A percentile compares a stretch with the other conserved stretches of the same genome.
phyloP scores from a whole-genome alignment of 2,113 vertebrate species.

The Puntigrus tetrazona region DNA sequence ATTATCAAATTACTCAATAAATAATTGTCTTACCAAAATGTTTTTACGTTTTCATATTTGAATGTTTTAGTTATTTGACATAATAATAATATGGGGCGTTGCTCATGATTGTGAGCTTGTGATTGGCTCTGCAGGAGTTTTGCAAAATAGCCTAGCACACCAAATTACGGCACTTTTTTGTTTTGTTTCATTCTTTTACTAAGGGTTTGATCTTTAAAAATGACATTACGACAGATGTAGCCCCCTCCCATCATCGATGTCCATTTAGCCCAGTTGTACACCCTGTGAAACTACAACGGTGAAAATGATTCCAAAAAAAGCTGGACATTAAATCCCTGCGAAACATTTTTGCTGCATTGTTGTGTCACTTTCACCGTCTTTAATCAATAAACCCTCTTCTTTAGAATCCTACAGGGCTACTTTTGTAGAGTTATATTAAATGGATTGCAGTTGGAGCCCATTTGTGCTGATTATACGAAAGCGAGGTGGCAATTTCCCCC shows the following conservation, averaged over 20 bases:
- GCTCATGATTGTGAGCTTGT: neutral
- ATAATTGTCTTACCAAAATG: no score
- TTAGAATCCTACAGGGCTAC: constrained; percentile 3
- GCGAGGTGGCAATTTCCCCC: constrained; percentile 16
- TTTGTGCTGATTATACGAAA: constrained; percentile 38
- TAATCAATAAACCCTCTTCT: constrained; percentile 25
- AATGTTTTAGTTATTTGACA: neutral
- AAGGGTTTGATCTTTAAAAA: neutral
- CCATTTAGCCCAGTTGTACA: neutral
- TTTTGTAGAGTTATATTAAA: constrained; percentile 9
- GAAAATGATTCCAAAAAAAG: neutral
- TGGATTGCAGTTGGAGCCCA: neutral
- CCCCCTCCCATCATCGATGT: neutral
- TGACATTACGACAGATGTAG: neutral
- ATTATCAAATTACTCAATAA: no score
- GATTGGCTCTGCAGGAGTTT: neutral
- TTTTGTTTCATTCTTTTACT: neutral
- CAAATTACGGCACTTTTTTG: neutral
- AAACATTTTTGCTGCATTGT: constrained; percentile 10
- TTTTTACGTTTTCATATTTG: no score
- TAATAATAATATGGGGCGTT: neutral
- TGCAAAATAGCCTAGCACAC: no score
- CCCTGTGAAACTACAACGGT: neutral
- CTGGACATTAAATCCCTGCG: neutral
- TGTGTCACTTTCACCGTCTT: neutral